Percentiles rank a stretch among this genome's conserved stretches.
Conservation (phyloP, 2,888 invertebrate genomes). For the Lagria hirta region DNA sequence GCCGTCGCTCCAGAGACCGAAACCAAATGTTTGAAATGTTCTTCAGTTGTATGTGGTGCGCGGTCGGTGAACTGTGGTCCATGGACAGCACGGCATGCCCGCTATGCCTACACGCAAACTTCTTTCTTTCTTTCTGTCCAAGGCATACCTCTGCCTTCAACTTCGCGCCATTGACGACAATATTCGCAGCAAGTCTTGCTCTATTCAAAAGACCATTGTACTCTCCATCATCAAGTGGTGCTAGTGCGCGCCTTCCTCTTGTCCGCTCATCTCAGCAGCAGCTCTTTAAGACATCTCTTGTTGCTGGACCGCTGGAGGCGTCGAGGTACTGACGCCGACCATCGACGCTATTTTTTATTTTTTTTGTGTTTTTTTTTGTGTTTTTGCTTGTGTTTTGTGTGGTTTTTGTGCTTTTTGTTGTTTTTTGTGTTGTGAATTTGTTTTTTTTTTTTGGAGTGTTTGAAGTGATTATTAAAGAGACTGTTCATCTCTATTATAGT, state of each 20-base stretch:
- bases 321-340: constrained; percentile 1
- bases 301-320: too few relatives aligned
- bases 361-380: constrained; percentile 13
- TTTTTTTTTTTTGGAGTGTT: constrained; percentile 9
- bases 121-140: constrained; percentile 13
- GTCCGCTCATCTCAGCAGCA: constrained; percentile 11
- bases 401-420: constrained; percentile 14
- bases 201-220: constrained; percentile 17
- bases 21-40: too few relatives aligned
- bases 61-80: constrained; percentile 30
- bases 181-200: too few relatives aligned
- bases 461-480: too few relatives aligned
- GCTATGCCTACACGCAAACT: constrained; percentile 16
- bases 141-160: too few relatives aligned
- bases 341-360: constrained; percentile 6
- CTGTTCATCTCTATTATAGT: too few relatives aligned
- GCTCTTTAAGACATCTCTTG: constrained; percentile 3
- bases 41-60: constrained; percentile 31
- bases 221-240: too few relatives aligned
- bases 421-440: constrained; percentile 3
- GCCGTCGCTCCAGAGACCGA: constrained; percentile 21
- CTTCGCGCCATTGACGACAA: constrained; percentile 17
- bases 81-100: too few relatives aligned
- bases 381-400: constrained; percentile 13
- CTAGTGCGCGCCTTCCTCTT: constrained; percentile 10